These are phyloP conservation scores for Solea senegalensis DNA, from an alignment of 2,113 vertebrate genomes.

Conservation along the genomic window DNA sequence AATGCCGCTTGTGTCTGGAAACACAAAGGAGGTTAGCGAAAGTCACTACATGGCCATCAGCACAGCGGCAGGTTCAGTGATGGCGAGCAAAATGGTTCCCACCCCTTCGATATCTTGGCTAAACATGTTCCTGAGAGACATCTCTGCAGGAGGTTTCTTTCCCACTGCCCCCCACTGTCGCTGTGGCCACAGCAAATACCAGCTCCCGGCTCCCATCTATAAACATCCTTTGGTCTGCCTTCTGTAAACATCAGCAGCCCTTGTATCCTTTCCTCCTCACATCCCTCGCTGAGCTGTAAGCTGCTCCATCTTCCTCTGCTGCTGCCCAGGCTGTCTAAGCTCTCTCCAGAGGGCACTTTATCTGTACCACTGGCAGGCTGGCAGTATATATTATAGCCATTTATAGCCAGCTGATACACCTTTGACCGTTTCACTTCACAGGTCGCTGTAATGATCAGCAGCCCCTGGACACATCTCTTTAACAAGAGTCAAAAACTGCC, in stretches of 20 bases:
- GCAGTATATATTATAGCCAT: slow-evolving; percentile 54
- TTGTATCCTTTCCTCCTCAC: not conserved
- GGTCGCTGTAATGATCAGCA: slow-evolving; percentile 47
- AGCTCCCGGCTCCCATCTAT: slow-evolving; percentile 27
- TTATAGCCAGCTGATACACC: slow-evolving; percentile 63
- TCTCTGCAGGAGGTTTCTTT: slow-evolving; percentile 36
- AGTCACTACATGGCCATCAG: slow-evolving; percentile 55
- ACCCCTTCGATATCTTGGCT: slow-evolving; percentile 37
- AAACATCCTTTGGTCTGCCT: slow-evolving; percentile 36
- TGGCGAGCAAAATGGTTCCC: slow-evolving; percentile 33
- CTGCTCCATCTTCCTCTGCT: slow-evolving; percentile 33
- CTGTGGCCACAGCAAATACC: slow-evolving; percentile 12
- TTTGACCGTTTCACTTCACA: slow-evolving; percentile 56
- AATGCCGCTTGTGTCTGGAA: slow-evolving; percentile 65
- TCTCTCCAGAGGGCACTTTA: slow-evolving; percentile 56
- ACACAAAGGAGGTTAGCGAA: slow-evolving; percentile 63
- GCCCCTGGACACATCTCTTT: slow-evolving; percentile 25
- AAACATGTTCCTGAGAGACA: slow-evolving; percentile 48
- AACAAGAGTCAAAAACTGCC: slow-evolving; percentile 27
- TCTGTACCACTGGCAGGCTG: slow-evolving; percentile 46
- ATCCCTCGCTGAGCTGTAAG: slow-evolving; percentile 36
- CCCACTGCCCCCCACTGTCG: slow-evolving; percentile 23
- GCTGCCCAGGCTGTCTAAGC: slow-evolving; percentile 14
- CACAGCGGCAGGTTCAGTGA: slow-evolving; percentile 25
- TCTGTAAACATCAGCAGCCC: slow-evolving; percentile 31